Base-by-base conservation (phyloP, 2,797 vertebrate genomes). In the Peromyscus eremicus region DNA sequence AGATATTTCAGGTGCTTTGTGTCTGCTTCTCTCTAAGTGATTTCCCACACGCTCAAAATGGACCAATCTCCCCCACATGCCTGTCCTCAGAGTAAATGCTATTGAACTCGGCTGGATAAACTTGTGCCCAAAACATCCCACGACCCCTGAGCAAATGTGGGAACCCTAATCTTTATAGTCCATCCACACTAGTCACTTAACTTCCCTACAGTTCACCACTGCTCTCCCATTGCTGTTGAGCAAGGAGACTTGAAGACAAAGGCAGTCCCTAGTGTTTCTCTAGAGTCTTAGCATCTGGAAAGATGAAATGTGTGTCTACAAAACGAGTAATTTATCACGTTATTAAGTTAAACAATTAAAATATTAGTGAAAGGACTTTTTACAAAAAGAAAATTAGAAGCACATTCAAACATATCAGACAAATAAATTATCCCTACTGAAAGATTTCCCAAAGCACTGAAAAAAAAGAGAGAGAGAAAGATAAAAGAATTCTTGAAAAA, bases 301-400 rank as follows among this genome's bases (percentile, higher is more conserved):
- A 94, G 95, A 70, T 86, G 8, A 88, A 92, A 71, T 17, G 0
- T 34, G 71, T 1, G 1, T 34, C 89, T 40, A 81, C 14, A 87
- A 73, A 29, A 86, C 29, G 6, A 83, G 29, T 89, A 91, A 84
- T 13, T 92, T 11, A 9, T 4, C 82, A 49, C 6, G 3, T 34
- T 88, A 71, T 43, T 76, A 71, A 84, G 70, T 73, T 75, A 92
- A 91, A 79, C 49, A 81, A 94, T 91, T 80, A 29, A 76, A 92
- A 83, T 94, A 66, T 87, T 70, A 77, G 13, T 82, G 25, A 40
- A 7, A 16, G 57, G 14, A 79, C 0, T 5, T 92, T 60, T 85
- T 46, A 34, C 29, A 46, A 73, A 93, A 79, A 12, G 21, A 37
- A 85, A 93, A 75, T 91, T 70, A 91, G 46, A 82, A 96, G 43